A percentile compares a stretch with the other conserved stretches of the same genome.
Conservation (phyloP, 2,113 vertebrate species). For the Centropristis striata region DNA sequence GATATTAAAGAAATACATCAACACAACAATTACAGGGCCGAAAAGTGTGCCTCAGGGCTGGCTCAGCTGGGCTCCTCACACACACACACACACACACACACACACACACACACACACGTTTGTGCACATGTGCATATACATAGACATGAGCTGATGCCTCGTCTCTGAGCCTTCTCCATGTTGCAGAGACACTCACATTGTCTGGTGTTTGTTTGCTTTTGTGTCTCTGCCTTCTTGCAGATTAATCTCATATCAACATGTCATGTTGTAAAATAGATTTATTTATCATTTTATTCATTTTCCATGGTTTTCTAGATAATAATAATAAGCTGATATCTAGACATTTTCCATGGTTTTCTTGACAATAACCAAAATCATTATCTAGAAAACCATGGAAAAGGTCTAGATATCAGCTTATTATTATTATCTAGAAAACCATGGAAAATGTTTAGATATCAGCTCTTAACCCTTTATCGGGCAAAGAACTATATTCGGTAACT, state of each 20-base stretch:
- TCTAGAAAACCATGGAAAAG: no score
- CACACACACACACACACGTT: neutral
- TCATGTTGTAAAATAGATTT: neutral
- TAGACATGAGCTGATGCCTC: conserved; percentile 12
- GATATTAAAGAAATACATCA: conserved; percentile 84
- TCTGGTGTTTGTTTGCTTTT: conserved; percentile 20
- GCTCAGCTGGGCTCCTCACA: conserved; percentile 61
- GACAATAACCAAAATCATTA: no score
- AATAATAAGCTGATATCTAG: no score
- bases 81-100: neutral
- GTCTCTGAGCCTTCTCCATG: conserved; percentile 1
- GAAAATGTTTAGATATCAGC: no score
- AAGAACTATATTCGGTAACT: no score
- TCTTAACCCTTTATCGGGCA: no score
- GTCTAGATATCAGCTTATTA: no score
- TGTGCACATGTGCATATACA: conserved; percentile 19
- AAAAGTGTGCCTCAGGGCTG: conserved; percentile 68
- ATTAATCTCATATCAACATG: neutral
- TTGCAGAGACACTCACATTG: neutral
- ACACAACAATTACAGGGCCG: conserved; percentile 72
- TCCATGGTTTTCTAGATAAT: no score
- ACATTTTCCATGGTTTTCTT: no score
- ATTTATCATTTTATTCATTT: no score
- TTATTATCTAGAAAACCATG: no score
- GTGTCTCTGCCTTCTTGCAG: neutral